Evolutionary conservation across 2,113 vertebrate genomes (phyloP).

Genomic region (Pelmatolapia mariae): DNA sequence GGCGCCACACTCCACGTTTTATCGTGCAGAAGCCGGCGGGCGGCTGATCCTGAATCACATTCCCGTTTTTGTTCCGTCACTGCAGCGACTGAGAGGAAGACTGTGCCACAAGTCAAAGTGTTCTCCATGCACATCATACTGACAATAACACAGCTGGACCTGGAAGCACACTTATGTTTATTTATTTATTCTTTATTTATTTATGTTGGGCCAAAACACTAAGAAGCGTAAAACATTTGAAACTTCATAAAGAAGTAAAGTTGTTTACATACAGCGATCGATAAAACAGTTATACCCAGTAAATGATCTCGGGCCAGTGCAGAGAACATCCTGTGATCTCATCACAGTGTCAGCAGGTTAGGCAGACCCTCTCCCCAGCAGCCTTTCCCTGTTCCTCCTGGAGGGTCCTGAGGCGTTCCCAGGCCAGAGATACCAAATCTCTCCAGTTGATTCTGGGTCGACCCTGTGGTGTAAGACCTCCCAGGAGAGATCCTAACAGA

Average conservation of each 20-base stretch:
- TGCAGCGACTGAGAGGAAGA: neutral
- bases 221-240: neutral
- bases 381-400: neutral
- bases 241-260: neutral
- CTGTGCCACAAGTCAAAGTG: neutral
- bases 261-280: neutral
- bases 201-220: neutral
- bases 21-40: neutral
- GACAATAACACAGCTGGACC: neutral
- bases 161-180: neutral
- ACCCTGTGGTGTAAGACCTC: fast-evolving
- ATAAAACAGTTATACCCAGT: fast-evolving
- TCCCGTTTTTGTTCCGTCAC: neutral
- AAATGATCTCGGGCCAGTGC: neutral
- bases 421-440: fast-evolving
- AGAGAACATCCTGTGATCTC: neutral
- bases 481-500: neutral
- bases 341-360: neutral
- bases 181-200: neutral
- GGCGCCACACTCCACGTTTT: neutral
- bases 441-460: neutral
- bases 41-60: neutral
- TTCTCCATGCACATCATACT: fast-evolving
- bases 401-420: neutral
- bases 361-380: neutral